Conservation (phyloP, 2,888 invertebrate genomes). For the Pycnomerus fuliginosus region DNA sequence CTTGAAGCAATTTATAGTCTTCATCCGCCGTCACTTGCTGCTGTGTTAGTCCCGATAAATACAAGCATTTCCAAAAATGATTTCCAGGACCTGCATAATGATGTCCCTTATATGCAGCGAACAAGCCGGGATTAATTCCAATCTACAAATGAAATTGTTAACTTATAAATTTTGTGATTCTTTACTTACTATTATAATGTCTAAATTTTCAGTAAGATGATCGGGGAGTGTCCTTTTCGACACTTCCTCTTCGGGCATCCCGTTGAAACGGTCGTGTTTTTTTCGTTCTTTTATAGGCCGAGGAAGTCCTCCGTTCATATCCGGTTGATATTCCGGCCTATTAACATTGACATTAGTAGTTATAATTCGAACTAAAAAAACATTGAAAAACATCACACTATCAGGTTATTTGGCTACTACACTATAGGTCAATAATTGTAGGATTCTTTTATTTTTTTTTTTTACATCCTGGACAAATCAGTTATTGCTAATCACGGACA, state of each 20-base stretch:
- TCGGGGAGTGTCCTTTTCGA: slow-evolving; percentile 91
- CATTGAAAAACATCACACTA: no score
- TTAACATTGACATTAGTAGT: no score
- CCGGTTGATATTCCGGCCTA: slow-evolving; percentile 45
- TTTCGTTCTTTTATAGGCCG: slow-evolving; percentile 80
- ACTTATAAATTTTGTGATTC: not conserved
- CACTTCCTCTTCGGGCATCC: slow-evolving; percentile 96
- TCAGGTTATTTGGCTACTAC: no score
- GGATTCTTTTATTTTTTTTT: no score
- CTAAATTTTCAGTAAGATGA: slow-evolving; percentile 89
- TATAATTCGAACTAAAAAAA: no score
- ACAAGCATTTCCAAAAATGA: slow-evolving; percentile 99
- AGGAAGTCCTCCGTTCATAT: slow-evolving; percentile 57
- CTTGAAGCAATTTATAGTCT: slow-evolving; percentile 88
- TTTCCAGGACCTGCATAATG: slow-evolving; percentile 99
- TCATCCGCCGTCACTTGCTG: slow-evolving; percentile 97
- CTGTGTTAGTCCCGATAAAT: slow-evolving; percentile 88
- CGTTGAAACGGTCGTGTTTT: slow-evolving; percentile 93
- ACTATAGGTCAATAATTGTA: no score
- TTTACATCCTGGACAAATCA: no score
- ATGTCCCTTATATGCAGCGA: slow-evolving; percentile 97
- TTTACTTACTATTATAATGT: slow-evolving; percentile 95
- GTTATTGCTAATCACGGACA: no score
- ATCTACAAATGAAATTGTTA: slow-evolving; percentile 64
- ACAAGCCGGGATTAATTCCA: slow-evolving; percentile 96